Evolutionary conservation across 2,888 invertebrate genomes (phyloP).

Genomic region (Megalurothrips usitatus): DNA sequence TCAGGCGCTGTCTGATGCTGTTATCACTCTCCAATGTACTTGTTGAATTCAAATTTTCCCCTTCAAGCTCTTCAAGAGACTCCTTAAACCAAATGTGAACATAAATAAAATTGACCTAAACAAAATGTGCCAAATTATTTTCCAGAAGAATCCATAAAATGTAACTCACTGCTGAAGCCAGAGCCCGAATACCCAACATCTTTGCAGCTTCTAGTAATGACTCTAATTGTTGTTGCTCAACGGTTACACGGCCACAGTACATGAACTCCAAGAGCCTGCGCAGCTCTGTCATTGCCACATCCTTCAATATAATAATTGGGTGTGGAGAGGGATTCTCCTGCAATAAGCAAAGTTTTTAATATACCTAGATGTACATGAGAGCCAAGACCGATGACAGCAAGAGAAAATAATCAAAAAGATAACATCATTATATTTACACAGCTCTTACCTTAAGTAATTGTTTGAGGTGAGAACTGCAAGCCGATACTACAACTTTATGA

Average conservation of each 20-base stretch:
- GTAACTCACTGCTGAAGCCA: not conserved
- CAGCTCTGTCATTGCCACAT: conserved; percentile 13
- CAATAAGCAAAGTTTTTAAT: not conserved
- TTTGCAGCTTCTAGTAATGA: not conserved
- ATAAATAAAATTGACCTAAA: not conserved
- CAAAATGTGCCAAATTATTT: not conserved
- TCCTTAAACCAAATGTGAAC: not conserved
- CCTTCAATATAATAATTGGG: not conserved
- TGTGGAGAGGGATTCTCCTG: conserved; percentile 2
- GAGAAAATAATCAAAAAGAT: too few relatives aligned
- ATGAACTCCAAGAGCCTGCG: not conserved
- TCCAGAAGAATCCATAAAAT: not conserved
- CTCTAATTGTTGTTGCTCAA: conserved; percentile 6
- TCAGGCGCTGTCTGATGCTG: not conserved
- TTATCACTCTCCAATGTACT: not conserved
- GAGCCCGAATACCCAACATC: not conserved
- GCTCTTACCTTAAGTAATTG: not conserved
- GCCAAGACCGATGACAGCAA: too few relatives aligned
- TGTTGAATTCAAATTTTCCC: not conserved
- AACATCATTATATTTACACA: too few relatives aligned
- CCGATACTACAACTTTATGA: not conserved
- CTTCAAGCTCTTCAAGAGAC: not conserved
- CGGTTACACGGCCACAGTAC: not conserved
- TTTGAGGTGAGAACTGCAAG: not conserved
- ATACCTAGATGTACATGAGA: too few relatives aligned